Evolutionary conservation across 2,113 vertebrate species (phyloP).

Genomic region (Cyanoramphus novaezelandiae): DNA sequence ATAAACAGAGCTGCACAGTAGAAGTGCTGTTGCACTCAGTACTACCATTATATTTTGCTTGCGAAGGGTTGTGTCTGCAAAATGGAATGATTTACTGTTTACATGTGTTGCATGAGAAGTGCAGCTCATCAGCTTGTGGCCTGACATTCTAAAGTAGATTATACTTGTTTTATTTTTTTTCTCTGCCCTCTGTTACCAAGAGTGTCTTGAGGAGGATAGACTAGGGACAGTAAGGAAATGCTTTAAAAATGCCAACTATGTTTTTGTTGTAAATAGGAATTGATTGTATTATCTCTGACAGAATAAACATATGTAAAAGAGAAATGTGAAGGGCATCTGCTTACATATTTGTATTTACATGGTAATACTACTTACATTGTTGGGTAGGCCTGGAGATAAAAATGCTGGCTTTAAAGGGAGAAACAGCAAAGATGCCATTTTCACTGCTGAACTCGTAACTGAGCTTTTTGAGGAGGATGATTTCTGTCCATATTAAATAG

Average conservation of each 20-base stretch:
- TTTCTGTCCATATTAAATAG: conserved; percentile 65
- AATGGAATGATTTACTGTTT: background rate
- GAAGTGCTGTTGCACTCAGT: background rate
- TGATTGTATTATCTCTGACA: background rate
- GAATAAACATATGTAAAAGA: background rate
- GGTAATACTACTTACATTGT: background rate
- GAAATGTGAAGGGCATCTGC: background rate
- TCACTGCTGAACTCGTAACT: conserved; percentile 46
- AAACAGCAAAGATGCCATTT: conserved; percentile 45
- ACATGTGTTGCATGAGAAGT: background rate
- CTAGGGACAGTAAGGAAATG: background rate
- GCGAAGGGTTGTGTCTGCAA: background rate
- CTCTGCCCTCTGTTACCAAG: background rate
- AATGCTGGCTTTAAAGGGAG: conserved; percentile 7
- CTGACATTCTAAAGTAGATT: background rate
- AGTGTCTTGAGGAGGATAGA: background rate
- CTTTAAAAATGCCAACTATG: background rate
- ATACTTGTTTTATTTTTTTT: background rate
- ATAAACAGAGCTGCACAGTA: background rate
- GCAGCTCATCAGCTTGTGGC: background rate
- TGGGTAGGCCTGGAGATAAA: background rate
- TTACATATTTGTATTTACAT: background rate
- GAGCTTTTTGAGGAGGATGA: conserved; percentile 57
- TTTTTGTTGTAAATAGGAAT: background rate
- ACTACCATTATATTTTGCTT: background rate